phyloP scores from a whole-genome alignment of 1,140 invertebrate species.

The Papilio machaon region DNA sequence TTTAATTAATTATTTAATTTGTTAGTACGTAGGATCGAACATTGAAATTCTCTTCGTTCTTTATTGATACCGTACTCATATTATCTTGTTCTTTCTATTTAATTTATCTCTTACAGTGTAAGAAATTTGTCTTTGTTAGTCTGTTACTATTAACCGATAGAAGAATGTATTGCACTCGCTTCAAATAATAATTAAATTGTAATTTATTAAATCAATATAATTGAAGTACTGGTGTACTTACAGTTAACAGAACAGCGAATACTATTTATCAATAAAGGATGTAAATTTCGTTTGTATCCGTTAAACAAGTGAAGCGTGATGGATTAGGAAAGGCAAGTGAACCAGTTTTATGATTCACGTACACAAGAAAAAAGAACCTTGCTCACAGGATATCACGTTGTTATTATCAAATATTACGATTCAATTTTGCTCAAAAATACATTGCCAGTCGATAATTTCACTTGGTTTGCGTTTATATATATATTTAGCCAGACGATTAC shows the following conservation, averaged over 20 bases:
- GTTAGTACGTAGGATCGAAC: too few species aligned
- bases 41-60: too few species aligned
- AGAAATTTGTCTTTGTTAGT: too few species aligned
- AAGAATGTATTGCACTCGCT: not conserved
- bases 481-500: too few species aligned
- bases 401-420: not conserved
- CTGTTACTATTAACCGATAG: not conserved
- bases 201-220: not conserved
- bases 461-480: too few species aligned
- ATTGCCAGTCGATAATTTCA: too few species aligned
- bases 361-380: conserved; percentile 27
- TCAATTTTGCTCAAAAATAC: not conserved
- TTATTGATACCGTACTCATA: too few species aligned
- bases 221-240: not conserved
- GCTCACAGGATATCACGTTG: not conserved
- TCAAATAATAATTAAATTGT: not conserved
- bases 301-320: conserved; percentile 39
- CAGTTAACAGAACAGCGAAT: conserved; percentile 8
- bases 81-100: too few species aligned
- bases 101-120: too few species aligned
- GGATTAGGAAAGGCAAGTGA: conserved; percentile 34
- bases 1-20: too few species aligned
- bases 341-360: conserved; percentile 33
- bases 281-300: conserved; percentile 35
- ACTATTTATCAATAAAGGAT: conserved; percentile 36